Base-by-base conservation (phyloP, 2,888 invertebrate species). In the Brachyptera putata region DNA sequence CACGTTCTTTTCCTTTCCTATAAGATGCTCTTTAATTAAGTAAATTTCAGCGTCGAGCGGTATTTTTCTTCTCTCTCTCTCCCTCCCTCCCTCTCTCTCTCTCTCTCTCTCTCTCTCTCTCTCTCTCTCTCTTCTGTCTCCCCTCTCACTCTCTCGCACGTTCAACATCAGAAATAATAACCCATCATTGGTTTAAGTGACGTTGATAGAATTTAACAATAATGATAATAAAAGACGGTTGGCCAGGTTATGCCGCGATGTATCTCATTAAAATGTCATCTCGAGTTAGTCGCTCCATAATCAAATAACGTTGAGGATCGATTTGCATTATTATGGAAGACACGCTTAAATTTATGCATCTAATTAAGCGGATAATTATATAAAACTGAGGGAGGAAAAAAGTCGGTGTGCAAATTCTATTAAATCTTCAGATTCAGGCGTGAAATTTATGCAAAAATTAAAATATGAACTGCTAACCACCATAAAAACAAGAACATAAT, bases 121-220 rank as follows among this genome's bases (percentile, higher is more conserved):
- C n/a, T n/a, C n/a, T n/a, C n/a, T n/a, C n/a, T n/a, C 22, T 24
- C 24, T 46, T 46, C 30, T n/a, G n/a, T n/a, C n/a, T n/a, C 11
- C 30, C 5, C 5, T 30, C 7, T 30, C 5, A 30, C 30, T 7
- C 5, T 11, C 46, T 16, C 24, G 46, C 24, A 2, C 18, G 43
- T 18, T 53, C 26, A 50, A 50, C 49, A 50, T 50, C 49, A 50
- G 49, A 50, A 25, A 50, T 50, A 26, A 50, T 50, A 50, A 50
- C 25, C 49, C 49, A 24, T 50, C 49, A 22, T 24, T 25, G 26
- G 49, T 50, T n/a, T 53, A 53, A 53, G 34, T 53, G 53, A 53
- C 53, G 53, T 34, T 53, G 53, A 53, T 53, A 34, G 53, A 53
- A 36, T 34, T 21, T 21, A 53, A n/a, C n/a, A n/a, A n/a, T n/a